Evolutionary conservation across 2,888 invertebrate genomes (phyloP), one percentile per base, ranked within the genome.

Genomic region (Micropterix aruncella): DNA sequence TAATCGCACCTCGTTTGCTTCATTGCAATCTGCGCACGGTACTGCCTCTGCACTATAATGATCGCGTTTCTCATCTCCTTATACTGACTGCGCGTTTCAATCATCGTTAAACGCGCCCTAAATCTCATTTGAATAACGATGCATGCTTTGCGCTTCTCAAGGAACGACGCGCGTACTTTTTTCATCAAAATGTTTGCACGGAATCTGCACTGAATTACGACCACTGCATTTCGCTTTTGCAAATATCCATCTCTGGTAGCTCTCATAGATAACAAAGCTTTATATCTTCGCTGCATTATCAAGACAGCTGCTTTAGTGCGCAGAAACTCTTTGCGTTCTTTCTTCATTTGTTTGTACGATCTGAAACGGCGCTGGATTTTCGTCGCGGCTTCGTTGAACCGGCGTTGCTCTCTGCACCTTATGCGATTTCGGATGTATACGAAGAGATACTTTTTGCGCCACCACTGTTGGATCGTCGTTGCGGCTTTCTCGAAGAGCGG

Each of bases 401-500:
- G 62, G 56, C 46, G 60, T 58, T 57, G 64, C 60, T 52, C 65
- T 61, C 49, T 57, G 54, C 52, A 63, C 61, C 1, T 56, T 45
- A 68, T 63, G 45, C 63, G 58, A 12, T 73, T 58, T 41, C 64
- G 63, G 9, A 73, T 57, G 2, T 73, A 53, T 7, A 83, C 77
- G 39, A 68, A 69, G 19, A 79, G 60, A 58, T 77, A 80, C 27
- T 74, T 73, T 48, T 69, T 70, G 38, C 75, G 72, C 83, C 84
- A 87, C 83, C 85, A 86, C 1, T 56, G 65, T 56, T 85, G 83
- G 43, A 87, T 70, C 1, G 72, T 66, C 14, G 66, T 65, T 0
- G 82, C 81, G 0, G 82, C 81, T 52, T 77, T 79, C 49, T 77
- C 75, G 53, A 82, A 82, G 47, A 81, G 65, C 0, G 85, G 86